A percentile compares a stretch with the other conserved stretches of the same genome.
Conservation (phyloP, 2,888 invertebrate species). For the Arenicola marina region DNA sequence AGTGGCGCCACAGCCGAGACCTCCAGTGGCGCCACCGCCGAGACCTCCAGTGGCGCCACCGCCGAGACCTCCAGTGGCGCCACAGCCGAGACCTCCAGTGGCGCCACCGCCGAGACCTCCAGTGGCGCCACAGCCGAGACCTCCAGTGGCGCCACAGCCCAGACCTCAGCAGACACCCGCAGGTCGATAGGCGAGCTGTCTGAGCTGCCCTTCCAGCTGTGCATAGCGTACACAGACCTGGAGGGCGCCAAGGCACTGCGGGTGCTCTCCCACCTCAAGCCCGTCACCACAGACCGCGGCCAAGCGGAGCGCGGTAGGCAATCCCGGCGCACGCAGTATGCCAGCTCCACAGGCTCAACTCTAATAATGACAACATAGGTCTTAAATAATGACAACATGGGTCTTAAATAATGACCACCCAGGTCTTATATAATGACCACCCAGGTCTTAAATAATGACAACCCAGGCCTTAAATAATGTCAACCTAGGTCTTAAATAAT, state of each 20-base stretch:
- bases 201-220: constrained; percentile 53
- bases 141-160: neutral
- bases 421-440: too few species aligned
- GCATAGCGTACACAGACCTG: constrained; percentile 51
- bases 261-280: constrained; percentile 49
- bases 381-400: too few species aligned
- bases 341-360: too few species aligned
- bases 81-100: neutral
- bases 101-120: neutral
- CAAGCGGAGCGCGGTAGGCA: constrained; percentile 48
- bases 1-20: neutral
- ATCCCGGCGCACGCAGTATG: neutral
- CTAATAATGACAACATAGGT: too few species aligned
- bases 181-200: neutral
- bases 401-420: too few species aligned
- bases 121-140: neutral
- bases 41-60: neutral
- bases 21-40: neutral
- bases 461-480: too few species aligned
- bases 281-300: constrained; percentile 45
- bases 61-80: neutral
- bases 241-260: constrained; percentile 54
- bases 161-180: neutral
- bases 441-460: too few species aligned
- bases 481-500: too few species aligned